Evolutionary conservation across 1,140 invertebrate genomes (phyloP).

Genomic region (Rhagoletis zephyria): DNA sequence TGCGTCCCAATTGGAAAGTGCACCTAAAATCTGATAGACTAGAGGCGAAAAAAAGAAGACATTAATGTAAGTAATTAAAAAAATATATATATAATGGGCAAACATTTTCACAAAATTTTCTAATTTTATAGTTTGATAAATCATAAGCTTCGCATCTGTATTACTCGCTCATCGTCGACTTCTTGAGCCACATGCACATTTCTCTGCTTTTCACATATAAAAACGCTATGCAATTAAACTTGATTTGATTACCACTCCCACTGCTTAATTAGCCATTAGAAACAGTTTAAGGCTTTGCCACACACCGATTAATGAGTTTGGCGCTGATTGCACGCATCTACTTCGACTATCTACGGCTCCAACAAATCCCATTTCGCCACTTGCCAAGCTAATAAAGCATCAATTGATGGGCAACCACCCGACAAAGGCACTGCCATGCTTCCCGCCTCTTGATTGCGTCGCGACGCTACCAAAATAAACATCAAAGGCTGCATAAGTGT

Average conservation of each 20-base stretch:
- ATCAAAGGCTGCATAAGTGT: slow-evolving; percentile 28
- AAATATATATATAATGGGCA: no score
- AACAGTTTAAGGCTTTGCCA: slow-evolving; percentile 6
- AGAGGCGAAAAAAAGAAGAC: no score
- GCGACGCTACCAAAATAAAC: slow-evolving; percentile 32
- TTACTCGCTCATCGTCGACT: background rate
- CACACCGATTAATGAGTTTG: background rate
- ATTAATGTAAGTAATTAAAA: no score
- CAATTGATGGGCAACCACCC: slow-evolving; percentile 5
- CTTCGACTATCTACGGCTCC: background rate
- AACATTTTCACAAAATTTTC: no score
- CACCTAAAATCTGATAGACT: no score
- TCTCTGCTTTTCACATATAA: background rate
- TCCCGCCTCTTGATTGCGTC: slow-evolving; percentile 11
- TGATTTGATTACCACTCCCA: slow-evolving; percentile 26
- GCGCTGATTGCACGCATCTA: background rate
- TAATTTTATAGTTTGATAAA: no score
- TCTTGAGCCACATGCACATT: background rate
- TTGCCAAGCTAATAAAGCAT: slow-evolving; percentile 45
- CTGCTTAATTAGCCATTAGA: slow-evolving; percentile 40
- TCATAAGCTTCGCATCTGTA: background rate
- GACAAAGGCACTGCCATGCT: background rate
- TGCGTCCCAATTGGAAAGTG: no score
- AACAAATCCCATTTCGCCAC: slow-evolving; percentile 30
- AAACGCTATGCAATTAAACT: background rate